These are phyloP conservation scores for Drosophila siamana DNA, from an alignment of 2,888 invertebrate genomes.

Conservation along the genomic window DNA sequence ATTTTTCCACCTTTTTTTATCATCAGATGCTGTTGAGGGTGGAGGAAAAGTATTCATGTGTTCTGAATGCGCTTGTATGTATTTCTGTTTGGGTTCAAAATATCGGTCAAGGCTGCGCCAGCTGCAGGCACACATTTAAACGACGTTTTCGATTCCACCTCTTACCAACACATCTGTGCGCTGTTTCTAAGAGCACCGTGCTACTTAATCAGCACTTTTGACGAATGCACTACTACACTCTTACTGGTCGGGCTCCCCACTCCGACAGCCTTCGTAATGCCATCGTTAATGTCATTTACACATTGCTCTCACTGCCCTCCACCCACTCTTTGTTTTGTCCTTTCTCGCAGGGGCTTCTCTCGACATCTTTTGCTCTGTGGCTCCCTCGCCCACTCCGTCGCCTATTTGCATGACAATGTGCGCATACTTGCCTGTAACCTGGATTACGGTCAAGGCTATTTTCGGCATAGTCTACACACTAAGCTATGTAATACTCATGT, in stretches of 20 bases:
- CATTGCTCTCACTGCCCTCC: constrained; percentile 19
- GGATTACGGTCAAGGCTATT: constrained; percentile 72
- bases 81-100: constrained; percentile 55
- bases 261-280: constrained; percentile 25
- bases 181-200: constrained; percentile 51
- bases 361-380: not conserved
- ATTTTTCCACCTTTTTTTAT: constrained; percentile 54
- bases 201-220: constrained; percentile 62
- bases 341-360: not conserved
- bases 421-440: constrained; percentile 24
- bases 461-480: constrained; percentile 36
- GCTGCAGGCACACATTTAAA: constrained; percentile 43
- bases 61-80: constrained; percentile 33
- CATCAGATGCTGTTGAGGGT: constrained; percentile 5
- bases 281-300: constrained; percentile 64
- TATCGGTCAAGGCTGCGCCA: constrained; percentile 75
- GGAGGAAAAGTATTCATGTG: constrained; percentile 7
- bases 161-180: constrained; percentile 3
- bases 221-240: not conserved
- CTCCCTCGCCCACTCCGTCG: not conserved
- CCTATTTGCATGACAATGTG: constrained; percentile 52
- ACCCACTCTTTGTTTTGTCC: not conserved
- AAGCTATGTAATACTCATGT: constrained; percentile 2
- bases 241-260: not conserved
- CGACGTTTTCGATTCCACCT: constrained; percentile 50